Conservation (phyloP, 1,140 invertebrate species). For the Yoshiicerus persimilis region DNA sequence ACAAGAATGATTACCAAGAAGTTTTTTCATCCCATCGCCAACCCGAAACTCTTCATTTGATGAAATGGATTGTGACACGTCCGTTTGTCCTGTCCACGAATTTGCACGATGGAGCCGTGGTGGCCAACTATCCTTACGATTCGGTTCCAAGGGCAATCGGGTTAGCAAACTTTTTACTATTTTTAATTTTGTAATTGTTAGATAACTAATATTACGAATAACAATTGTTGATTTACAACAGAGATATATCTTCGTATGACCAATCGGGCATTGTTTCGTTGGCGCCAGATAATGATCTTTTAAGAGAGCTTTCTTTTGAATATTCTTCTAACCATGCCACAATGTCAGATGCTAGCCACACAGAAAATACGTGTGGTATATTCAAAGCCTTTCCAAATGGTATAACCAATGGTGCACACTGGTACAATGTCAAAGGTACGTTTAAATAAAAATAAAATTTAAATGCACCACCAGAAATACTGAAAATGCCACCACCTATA, state of each 20-base stretch:
- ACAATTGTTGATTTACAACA: too few relatives aligned
- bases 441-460: background rate
- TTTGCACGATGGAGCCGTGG: conserved; percentile 87
- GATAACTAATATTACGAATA: too few relatives aligned
- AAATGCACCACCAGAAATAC: background rate
- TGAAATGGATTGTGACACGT: conserved; percentile 81
- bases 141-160: too few relatives aligned
- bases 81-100: conserved; percentile 90
- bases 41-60: conserved; percentile 87
- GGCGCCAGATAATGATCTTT: conserved; percentile 83
- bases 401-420: conserved; percentile 83
- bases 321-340: conserved; percentile 75
- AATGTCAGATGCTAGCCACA: conserved; percentile 61
- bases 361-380: conserved; percentile 57
- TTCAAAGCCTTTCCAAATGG: conserved; percentile 66
- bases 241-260: background rate
- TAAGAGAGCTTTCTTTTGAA: conserved; percentile 75
- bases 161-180: too few relatives aligned
- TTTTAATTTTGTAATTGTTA: too few relatives aligned
- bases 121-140: conserved; percentile 81
- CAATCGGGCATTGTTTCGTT: conserved; percentile 64
- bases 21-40: conserved; percentile 61
- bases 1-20: conserved; percentile 42
- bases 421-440: conserved; percentile 67
- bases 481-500: background rate